Conservation (phyloP, 1,140 invertebrate species). For the Bradysia coprophila region DNA sequence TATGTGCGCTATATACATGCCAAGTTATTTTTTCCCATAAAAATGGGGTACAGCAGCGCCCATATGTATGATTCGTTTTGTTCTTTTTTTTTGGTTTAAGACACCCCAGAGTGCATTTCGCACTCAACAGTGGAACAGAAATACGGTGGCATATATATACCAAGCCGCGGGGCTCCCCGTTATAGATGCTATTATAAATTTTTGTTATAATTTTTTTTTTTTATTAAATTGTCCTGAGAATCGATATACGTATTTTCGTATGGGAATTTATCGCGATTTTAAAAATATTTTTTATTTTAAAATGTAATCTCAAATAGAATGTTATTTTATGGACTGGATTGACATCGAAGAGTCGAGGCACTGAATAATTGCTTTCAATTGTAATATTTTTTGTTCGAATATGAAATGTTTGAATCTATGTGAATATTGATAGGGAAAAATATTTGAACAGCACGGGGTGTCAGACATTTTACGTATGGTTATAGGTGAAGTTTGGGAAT, state of each 20-base stretch:
- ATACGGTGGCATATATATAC: not conserved
- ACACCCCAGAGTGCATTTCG: slow-evolving; percentile 26
- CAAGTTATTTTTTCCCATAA: not conserved
- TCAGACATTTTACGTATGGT: too few relatives aligned
- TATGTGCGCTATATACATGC: not conserved
- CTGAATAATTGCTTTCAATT: too few relatives aligned
- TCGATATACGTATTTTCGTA: not conserved
- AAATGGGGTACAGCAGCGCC: slow-evolving; percentile 13
- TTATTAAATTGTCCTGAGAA: not conserved
- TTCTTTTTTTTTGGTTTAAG: too few relatives aligned
- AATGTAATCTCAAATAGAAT: not conserved
- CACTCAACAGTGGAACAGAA: slow-evolving; percentile 10
- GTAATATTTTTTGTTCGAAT: too few relatives aligned
- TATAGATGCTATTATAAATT: not conserved
- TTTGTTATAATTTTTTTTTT: not conserved
- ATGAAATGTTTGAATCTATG: too few relatives aligned
- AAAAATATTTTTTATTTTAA: not conserved
- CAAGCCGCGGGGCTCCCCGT: not conserved
- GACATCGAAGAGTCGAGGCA: too few relatives aligned
- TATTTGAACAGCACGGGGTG: too few relatives aligned
- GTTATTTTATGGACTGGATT: not conserved
- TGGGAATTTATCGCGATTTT: not conserved
- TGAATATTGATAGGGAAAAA: too few relatives aligned
- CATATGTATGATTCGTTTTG: slow-evolving; percentile 27
- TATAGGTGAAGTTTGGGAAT: too few relatives aligned